Conservation (phyloP, 2,888 invertebrate genomes). For the Ophonus ardosiacus region DNA sequence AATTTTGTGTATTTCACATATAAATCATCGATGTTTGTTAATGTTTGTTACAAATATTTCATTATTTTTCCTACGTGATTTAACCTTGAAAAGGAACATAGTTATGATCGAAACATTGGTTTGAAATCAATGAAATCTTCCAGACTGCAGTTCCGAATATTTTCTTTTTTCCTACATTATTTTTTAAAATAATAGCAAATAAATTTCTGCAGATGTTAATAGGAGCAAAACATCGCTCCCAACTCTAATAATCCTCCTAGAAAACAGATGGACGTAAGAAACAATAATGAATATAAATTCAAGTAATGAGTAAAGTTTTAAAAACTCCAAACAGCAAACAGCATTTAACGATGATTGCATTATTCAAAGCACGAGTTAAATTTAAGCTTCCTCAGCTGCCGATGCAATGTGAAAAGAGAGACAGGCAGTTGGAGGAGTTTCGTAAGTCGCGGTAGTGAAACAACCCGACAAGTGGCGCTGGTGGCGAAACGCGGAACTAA, state of each 20-base stretch:
- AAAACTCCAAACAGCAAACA: conserved; percentile 51
- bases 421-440: conserved; percentile 18
- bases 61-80: too few relatives aligned
- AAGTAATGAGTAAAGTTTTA: conserved; percentile 60
- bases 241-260: conserved; percentile 19
- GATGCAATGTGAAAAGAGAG: conserved; percentile 32
- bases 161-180: too few relatives aligned
- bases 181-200: neutral
- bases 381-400: conserved; percentile 22
- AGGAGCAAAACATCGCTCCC: conserved; percentile 2
- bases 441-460: conserved; percentile 37
- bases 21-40: too few relatives aligned
- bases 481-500: conserved; percentile 9
- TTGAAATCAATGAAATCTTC: too few relatives aligned
- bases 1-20: too few relatives aligned
- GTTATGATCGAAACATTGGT: too few relatives aligned
- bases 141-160: too few relatives aligned
- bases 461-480: conserved; percentile 47
- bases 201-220: neutral
- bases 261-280: conserved; percentile 32
- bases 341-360: conserved; percentile 57
- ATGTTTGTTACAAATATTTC: too few relatives aligned
- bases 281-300: conserved; percentile 60
- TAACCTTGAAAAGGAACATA: too few relatives aligned
- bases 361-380: conserved; percentile 58